Percentiles rank a stretch among this genome's conserved stretches.
Conservation (phyloP, 2,888 invertebrate species). For the Clostera curtula region DNA sequence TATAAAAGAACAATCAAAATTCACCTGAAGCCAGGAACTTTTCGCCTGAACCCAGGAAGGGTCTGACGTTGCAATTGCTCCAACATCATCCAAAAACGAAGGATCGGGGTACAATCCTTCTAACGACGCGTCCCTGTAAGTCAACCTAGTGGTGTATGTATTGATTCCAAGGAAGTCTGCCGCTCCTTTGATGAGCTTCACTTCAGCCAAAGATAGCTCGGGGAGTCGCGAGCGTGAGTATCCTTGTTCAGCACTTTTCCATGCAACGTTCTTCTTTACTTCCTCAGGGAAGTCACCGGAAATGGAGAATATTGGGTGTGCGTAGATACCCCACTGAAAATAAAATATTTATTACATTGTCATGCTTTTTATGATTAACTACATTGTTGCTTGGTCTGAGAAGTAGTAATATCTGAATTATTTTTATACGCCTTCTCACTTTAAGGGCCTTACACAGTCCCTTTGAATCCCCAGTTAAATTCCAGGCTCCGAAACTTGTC, state of each 20-base stretch:
- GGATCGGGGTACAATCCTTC: slow-evolving; percentile 50
- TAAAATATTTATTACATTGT: too few species aligned
- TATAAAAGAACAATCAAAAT: background rate
- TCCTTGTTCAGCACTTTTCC: slow-evolving; percentile 74
- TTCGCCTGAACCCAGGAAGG: slow-evolving; percentile 41
- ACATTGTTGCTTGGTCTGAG: too few species aligned
- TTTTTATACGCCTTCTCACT: too few species aligned
- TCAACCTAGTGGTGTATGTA: slow-evolving; percentile 72
- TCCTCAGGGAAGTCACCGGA: slow-evolving; percentile 77
- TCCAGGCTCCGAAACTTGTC: too few species aligned
- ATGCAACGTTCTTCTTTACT: slow-evolving; percentile 69
- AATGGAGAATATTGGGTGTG: slow-evolving; percentile 63
- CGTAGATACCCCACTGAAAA: slow-evolving; percentile 58
- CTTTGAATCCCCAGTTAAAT: too few species aligned
- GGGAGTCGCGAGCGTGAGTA: slow-evolving; percentile 74
- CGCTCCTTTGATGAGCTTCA: slow-evolving; percentile 73
- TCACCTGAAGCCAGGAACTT: slow-evolving; percentile 46
- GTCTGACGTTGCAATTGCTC: slow-evolving; percentile 38
- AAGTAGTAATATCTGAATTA: too few species aligned
- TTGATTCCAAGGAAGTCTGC: slow-evolving; percentile 81
- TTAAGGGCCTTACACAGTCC: too few species aligned
- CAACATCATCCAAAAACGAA: slow-evolving; percentile 52
- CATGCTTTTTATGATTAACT: too few species aligned
- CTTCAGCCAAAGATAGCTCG: slow-evolving; percentile 70
- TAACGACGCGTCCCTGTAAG: slow-evolving; percentile 44